Conservation (phyloP, 1,140 invertebrate species). For the Pogonomyrmex californicus region DNA sequence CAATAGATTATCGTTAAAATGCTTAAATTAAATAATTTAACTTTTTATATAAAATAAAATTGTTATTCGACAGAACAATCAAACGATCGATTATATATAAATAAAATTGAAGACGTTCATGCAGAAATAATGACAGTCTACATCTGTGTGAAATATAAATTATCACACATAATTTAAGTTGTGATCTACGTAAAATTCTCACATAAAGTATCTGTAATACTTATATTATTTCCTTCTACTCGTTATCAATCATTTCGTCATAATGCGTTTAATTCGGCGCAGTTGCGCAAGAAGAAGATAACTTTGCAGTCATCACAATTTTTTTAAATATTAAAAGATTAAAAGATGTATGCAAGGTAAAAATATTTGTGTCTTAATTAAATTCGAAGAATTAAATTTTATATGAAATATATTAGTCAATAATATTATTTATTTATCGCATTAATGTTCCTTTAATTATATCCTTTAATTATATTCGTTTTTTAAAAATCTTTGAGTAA, state of each 20-base stretch:
- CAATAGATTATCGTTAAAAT: neutral
- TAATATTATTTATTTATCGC: neutral
- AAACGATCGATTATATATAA: slow-evolving; percentile 5
- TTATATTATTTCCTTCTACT: neutral
- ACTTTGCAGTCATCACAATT: neutral
- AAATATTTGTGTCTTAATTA: neutral
- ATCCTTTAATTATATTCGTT: neutral
- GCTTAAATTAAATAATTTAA: neutral
- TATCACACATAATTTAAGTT: neutral
- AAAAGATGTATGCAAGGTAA: neutral
- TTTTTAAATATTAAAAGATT: slow-evolving; percentile 4
- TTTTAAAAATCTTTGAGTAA: neutral
- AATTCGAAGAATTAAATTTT: neutral
- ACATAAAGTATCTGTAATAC: neutral
- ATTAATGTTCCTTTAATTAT: neutral
- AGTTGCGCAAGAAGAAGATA: neutral
- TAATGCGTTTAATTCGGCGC: neutral
- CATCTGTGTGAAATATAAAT: neutral
- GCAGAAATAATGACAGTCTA: neutral
- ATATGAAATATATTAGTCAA: neutral
- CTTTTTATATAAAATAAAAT: neutral
- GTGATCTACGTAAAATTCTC: neutral
- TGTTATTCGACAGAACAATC: neutral
- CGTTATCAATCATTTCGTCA: neutral
- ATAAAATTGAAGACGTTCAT: neutral